Evolutionary conservation across 2,888 invertebrate species (phyloP).

Genomic region (Tetragnatha montana): DNA sequence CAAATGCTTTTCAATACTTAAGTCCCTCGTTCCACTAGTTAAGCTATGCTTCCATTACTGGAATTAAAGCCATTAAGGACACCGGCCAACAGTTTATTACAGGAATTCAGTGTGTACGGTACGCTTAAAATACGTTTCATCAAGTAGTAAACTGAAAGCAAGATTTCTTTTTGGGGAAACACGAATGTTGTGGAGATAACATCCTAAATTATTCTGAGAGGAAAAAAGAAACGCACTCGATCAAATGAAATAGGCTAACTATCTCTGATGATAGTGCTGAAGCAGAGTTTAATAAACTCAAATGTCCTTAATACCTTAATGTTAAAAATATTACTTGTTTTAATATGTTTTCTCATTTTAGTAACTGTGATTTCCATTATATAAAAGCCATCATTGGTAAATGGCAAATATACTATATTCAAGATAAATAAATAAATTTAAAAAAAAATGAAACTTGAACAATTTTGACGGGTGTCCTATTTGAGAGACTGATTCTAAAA

Average conservation of each 20-base stretch:
- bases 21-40: constrained; percentile 14
- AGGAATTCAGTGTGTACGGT: constrained; percentile 19
- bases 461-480: too few species aligned
- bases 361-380: too few species aligned
- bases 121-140: constrained; percentile 26
- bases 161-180: constrained; percentile 10
- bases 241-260: constrained; percentile 40
- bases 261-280: constrained; percentile 22
- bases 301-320: too few species aligned
- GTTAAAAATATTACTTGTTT: too few species aligned
- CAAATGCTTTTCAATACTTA: constrained; percentile 11
- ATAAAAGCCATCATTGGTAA: too few species aligned
- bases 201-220: background rate
- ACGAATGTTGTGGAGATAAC: constrained; percentile 30
- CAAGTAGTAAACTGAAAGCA: constrained; percentile 26
- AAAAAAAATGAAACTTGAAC: too few species aligned
- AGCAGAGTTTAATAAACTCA: too few species aligned
- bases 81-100: constrained; percentile 33
- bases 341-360: too few species aligned
- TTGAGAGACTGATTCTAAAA: too few species aligned
- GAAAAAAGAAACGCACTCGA: background rate
- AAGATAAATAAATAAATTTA: too few species aligned
- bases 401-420: too few species aligned
- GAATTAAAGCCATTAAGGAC: constrained; percentile 27
- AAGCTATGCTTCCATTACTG: constrained; percentile 29